Evolutionary conservation across 2,888 invertebrate genomes (phyloP).

Genomic region (Prosopocoilus inquinatus): DNA sequence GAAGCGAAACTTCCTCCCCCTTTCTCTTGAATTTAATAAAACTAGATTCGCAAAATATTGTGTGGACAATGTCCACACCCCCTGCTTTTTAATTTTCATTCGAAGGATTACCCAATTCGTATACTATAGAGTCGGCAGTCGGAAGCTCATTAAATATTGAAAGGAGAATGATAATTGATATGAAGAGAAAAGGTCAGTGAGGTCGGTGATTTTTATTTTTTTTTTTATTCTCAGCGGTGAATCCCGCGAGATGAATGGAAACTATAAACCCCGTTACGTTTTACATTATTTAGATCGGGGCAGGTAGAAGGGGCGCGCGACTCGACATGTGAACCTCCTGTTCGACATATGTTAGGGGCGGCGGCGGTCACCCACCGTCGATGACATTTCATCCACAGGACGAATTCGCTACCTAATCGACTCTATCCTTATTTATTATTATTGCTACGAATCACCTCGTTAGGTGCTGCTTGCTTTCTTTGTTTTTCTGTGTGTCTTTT

Average conservation of each 20-base stretch:
- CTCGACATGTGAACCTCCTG: conserved; percentile 36
- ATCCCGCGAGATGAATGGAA: conserved; percentile 37
- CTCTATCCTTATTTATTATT: not conserved
- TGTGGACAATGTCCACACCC: no score
- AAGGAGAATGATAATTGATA: conserved; percentile 25
- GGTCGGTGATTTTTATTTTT: conserved; percentile 27
- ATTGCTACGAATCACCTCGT: not conserved
- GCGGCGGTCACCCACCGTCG: conserved; percentile 17
- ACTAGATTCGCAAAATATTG: no score
- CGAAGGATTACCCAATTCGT: not conserved
- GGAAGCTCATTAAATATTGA: conserved; percentile 12
- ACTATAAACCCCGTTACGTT: conserved; percentile 41
- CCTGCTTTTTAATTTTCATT: not conserved
- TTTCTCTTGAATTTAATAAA: no score
- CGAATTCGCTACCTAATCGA: no score
- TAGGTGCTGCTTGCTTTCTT: not conserved
- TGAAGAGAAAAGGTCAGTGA: conserved; percentile 23
- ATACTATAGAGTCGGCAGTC: no score
- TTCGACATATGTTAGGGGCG: conserved; percentile 27
- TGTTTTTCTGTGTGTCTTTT: not conserved
- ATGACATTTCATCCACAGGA: conserved; percentile 18
- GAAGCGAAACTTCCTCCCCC: no score
- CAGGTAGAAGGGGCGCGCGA: conserved; percentile 37
- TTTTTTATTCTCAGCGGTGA: conserved; percentile 34
- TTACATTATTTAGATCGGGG: conserved; percentile 37